phyloP scores from a whole-genome alignment of 2,797 vertebrate genomes.

The Megaceryle alcyon region DNA sequence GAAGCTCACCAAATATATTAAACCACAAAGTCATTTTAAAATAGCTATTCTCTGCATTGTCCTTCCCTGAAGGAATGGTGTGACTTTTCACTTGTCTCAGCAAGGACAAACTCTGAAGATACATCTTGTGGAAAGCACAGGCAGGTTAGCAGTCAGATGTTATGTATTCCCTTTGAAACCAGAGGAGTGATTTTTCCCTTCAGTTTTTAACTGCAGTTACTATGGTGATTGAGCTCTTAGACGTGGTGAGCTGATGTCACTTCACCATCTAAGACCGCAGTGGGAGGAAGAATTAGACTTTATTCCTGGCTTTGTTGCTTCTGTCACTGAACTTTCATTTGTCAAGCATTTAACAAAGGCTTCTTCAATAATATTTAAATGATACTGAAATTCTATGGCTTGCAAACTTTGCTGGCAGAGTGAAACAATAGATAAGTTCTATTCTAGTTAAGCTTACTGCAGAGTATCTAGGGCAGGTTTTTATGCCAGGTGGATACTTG shows the following conservation, averaged over 20 bases:
- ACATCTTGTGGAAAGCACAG: background rate
- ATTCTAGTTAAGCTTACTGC: background rate
- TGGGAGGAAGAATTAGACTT: slow-evolving; percentile 65
- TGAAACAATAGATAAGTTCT: background rate
- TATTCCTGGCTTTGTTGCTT: slow-evolving; percentile 51
- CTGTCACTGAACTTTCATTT: slow-evolving; percentile 43
- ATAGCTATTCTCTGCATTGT: background rate
- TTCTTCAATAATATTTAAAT: slow-evolving; percentile 16
- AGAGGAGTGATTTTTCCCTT: slow-evolving; percentile 75
- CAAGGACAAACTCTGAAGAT: background rate
- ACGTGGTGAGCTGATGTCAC: slow-evolving; percentile 76
- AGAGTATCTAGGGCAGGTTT: background rate
- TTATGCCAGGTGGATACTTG: background rate
- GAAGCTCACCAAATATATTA: background rate
- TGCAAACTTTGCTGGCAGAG: background rate
- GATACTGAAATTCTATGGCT: background rate
- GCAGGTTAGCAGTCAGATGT: background rate
- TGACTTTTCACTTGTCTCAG: slow-evolving; percentile 2
- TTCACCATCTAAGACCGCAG: slow-evolving; percentile 41
- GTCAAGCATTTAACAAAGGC: background rate
- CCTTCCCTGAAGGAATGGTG: background rate
- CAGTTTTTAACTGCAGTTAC: slow-evolving; percentile 78
- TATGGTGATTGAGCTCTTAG: slow-evolving; percentile 80
- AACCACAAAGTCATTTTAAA: background rate
- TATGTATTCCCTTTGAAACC: slow-evolving; percentile 47